phyloP scores from a whole-genome alignment of 2,113 vertebrate genomes.

The Nanorana parkeri region DNA sequence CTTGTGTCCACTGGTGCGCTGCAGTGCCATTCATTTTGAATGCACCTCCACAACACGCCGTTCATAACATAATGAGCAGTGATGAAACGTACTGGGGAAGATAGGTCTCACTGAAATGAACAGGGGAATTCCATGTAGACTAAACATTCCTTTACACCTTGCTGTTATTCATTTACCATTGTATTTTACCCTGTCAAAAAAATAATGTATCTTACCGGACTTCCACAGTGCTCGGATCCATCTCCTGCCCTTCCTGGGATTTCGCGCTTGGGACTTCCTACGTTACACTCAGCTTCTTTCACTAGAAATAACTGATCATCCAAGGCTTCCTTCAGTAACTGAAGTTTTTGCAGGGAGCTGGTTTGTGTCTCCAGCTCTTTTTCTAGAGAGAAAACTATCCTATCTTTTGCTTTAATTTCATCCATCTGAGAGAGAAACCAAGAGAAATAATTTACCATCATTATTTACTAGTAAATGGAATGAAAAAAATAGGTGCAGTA shows the following conservation, averaged over 20 bases:
- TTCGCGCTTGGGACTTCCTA: slow-evolving; percentile 96
- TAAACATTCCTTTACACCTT: no score
- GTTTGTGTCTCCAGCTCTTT: slow-evolving; percentile 91
- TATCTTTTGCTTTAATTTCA: slow-evolving; percentile 96
- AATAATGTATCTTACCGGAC: slow-evolving; percentile 80
- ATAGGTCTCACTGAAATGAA: no score
- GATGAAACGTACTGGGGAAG: no score
- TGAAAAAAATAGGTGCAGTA: no score
- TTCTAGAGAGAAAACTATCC: slow-evolving; percentile 94
- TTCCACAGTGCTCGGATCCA: slow-evolving; percentile 94
- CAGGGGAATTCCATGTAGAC: no score
- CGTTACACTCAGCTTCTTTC: slow-evolving; percentile 94
- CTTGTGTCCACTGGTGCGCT: no score
- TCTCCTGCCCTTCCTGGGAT: slow-evolving; percentile 94
- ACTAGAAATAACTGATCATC: slow-evolving; percentile 97
- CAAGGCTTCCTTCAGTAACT: slow-evolving; percentile 95
- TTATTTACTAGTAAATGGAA: no score
- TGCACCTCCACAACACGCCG: no score
- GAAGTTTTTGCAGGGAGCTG: slow-evolving; percentile 91
- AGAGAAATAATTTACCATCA: background rate
- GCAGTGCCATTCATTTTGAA: no score
- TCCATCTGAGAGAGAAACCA: slow-evolving; percentile 84
- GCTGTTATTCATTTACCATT: no score
- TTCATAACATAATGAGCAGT: no score
- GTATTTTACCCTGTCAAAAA: background rate